phyloP scores from a whole-genome alignment of 2,797 vertebrate species.

The Gadopsis marmoratus region DNA sequence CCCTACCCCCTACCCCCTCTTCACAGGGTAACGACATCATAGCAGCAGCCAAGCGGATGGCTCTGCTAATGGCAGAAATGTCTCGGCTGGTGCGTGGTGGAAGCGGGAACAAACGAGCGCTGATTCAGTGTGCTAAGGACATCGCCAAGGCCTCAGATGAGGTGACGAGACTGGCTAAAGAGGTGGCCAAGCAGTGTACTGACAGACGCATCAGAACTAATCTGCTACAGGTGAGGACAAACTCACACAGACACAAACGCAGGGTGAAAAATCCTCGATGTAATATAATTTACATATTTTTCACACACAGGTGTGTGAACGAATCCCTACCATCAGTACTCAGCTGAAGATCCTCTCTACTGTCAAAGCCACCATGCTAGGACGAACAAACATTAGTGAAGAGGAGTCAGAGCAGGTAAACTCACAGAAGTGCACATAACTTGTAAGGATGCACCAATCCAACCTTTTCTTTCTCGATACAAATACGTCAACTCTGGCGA shows the following conservation, averaged over 20 bases:
- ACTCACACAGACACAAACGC: too few species aligned
- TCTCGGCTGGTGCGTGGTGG: conserved; percentile 96
- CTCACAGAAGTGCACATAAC: background rate
- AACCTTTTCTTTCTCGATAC: background rate
- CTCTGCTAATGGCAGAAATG: conserved; percentile 99
- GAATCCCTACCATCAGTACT: conserved; percentile 98
- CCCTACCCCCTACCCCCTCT: conserved; percentile 8
- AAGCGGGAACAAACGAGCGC: conserved; percentile 96
- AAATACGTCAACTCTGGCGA: background rate
- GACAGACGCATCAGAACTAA: conserved; percentile 98
- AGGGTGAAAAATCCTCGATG: background rate
- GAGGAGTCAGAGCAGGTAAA: conserved; percentile 98
- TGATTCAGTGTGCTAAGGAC: conserved; percentile 99
- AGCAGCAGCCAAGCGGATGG: conserved; percentile 97
- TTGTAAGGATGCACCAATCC: background rate
- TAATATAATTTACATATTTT: background rate
- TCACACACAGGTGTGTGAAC: conserved; percentile 92
- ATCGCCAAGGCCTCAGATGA: conserved; percentile 99
- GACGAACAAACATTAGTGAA: conserved; percentile 97
- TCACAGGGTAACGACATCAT: conserved; percentile 98
- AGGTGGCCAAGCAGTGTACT: conserved; percentile 99
- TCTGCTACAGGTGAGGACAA: conserved; percentile 91
- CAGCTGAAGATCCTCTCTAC: conserved; percentile 99
- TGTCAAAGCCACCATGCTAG: conserved; percentile 99
- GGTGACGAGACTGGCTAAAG: conserved; percentile 96